Percentiles rank a stretch among this genome's conserved stretches.
These are phyloP conservation scores for silkworm (Bombyx mori) DNA, from an alignment of 1,140 invertebrate species.

Conservation along the genomic window DNA sequence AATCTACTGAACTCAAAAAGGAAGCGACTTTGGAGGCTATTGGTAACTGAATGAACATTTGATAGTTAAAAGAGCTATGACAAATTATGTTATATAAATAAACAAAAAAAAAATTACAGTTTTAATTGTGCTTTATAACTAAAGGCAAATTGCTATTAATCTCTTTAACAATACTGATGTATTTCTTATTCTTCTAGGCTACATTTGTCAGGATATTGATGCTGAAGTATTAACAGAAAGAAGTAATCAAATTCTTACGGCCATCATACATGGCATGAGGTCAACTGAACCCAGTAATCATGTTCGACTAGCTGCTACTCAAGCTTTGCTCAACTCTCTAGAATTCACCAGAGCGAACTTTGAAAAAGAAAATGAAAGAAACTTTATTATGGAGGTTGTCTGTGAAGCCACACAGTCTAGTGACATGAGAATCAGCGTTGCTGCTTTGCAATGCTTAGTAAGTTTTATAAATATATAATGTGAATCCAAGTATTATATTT, in stretches of 20 bases:
- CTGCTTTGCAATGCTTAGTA: conserved; percentile 97
- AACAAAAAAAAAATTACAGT: not conserved
- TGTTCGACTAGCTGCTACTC: conserved; percentile 95
- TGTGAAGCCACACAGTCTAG: conserved; percentile 90
- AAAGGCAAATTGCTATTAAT: not conserved
- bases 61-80: no score
- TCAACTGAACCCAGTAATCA: conserved; percentile 86
- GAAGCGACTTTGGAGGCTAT: conserved; percentile 98
- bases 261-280: conserved; percentile 98
- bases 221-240: conserved; percentile 92
- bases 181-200: conserved; percentile 56
- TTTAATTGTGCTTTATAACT: not conserved
- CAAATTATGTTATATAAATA: no score
- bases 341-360: conserved; percentile 99
- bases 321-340: conserved; percentile 96
- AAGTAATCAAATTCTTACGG: conserved; percentile 97
- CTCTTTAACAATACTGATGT: not conserved
- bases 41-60: conserved; percentile 73
- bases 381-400: conserved; percentile 99
- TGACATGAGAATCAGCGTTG: conserved; percentile 93
- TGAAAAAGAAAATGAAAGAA: conserved; percentile 96
- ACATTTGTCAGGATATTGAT: conserved; percentile 87
- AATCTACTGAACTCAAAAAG: conserved; percentile 93
- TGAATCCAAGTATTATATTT: no score
- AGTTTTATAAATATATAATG: conserved; percentile 17